These are phyloP conservation scores for Teinopalpus imperialis DNA, from an alignment of 2,888 invertebrate genomes.

Conservation along the genomic window DNA sequence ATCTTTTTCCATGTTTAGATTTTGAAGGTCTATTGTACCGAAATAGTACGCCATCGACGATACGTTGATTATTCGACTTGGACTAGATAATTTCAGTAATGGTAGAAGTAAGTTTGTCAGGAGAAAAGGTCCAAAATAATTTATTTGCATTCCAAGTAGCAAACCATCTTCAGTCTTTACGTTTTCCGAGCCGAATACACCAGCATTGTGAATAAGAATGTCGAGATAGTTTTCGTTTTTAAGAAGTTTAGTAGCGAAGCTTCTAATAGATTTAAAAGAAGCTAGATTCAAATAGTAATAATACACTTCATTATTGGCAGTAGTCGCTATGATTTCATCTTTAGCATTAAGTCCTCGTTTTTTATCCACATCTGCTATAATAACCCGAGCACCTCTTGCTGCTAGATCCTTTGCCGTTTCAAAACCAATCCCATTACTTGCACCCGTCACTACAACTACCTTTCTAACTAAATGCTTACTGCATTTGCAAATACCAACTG, in stretches of 20 bases:
- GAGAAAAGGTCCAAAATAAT: constrained; percentile 85
- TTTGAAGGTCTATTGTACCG: constrained; percentile 33
- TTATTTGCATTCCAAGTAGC: constrained; percentile 79
- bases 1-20: constrained; percentile 34
- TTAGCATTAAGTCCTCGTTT: constrained; percentile 83
- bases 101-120: constrained; percentile 83
- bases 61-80: constrained; percentile 72
- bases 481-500: constrained; percentile 49
- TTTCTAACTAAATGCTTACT: constrained; percentile 86
- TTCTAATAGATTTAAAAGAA: constrained; percentile 78
- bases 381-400: constrained; percentile 87
- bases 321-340: constrained; percentile 44
- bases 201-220: constrained; percentile 84
- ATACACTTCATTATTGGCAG: constrained; percentile 54
- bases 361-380: constrained; percentile 90
- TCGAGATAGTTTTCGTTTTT: constrained; percentile 77
- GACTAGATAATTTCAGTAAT: constrained; percentile 56
- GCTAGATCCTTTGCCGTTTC: constrained; percentile 88
- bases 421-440: constrained; percentile 90
- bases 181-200: constrained; percentile 59
- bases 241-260: constrained; percentile 82
- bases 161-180: constrained; percentile 82
- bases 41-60: constrained; percentile 70
- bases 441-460: constrained; percentile 92
- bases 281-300: constrained; percentile 71